phyloP scores from a whole-genome alignment of 2,113 vertebrate species.

The Megaleporinus macrocephalus region DNA sequence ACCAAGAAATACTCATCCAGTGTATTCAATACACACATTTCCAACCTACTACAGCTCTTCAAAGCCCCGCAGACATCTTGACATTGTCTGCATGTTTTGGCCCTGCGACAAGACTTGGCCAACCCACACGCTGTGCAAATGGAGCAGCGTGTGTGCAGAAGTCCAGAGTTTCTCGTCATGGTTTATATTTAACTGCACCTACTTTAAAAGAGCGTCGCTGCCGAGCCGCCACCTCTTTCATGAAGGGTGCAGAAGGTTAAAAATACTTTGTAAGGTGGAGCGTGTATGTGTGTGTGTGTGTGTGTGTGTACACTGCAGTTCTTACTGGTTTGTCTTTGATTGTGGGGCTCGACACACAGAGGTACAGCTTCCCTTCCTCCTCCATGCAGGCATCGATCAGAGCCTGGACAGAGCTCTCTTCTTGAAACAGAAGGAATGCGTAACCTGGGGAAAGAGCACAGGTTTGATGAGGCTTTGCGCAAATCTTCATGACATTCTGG shows the following conservation, averaged over 20 bases:
- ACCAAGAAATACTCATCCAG: neutral
- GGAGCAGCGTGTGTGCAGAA: conserved; percentile 23
- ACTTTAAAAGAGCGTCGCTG: conserved; percentile 32
- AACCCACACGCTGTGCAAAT: conserved; percentile 33
- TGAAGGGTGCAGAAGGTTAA: conserved; percentile 23
- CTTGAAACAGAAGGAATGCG: conserved; percentile 98
- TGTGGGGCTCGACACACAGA: conserved; percentile 98
- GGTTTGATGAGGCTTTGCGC: conserved; percentile 13
- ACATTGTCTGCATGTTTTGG: neutral
- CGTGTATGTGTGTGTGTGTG: neutral
- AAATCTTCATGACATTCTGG: neutral
- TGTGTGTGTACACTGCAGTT: conserved; percentile 30
- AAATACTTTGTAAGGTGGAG: conserved; percentile 15
- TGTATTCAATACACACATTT: neutral
- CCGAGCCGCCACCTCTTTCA: neutral
- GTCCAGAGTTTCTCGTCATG: conserved; percentile 24
- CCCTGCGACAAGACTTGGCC: neutral
- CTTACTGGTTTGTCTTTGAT: conserved; percentile 99
- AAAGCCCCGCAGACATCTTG: neutral
- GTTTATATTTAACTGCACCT: conserved; percentile 53
- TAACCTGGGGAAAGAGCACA: conserved; percentile 81
- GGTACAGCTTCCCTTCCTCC: conserved; percentile 97
- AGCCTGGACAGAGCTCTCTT: conserved; percentile 98
- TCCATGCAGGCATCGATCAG: conserved; percentile 98
- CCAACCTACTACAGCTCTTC: neutral